A percentile compares a stretch with the other conserved stretches of the same genome.
Conservation (phyloP, 2,888 invertebrate species). For the Timema cristinae region DNA sequence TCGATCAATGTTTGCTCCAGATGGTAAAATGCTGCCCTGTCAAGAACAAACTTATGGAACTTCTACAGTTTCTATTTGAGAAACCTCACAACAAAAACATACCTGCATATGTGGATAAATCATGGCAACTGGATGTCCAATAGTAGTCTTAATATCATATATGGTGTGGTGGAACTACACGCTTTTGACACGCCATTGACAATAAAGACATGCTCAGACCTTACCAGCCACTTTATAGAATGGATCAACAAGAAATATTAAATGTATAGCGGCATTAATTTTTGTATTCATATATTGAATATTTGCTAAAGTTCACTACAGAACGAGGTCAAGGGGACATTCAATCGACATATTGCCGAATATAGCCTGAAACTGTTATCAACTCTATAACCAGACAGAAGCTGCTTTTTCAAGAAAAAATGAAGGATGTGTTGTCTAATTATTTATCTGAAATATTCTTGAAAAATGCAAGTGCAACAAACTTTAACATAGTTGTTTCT, state of each 20-base stretch:
- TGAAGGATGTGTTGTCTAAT: background rate
- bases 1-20: no score
- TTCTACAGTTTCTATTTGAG: no score
- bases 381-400: background rate
- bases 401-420: background rate
- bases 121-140: no score
- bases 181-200: background rate
- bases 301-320: conserved; percentile 1
- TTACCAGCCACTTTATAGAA: background rate
- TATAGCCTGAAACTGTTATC: background rate
- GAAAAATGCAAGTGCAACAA: background rate
- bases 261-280: background rate
- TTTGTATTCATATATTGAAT: background rate
- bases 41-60: no score
- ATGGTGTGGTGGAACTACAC: background rate
- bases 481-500: background rate
- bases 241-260: background rate
- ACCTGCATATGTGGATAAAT: no score
- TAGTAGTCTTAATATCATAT: background rate
- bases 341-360: background rate
- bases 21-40: no score
- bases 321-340: background rate
- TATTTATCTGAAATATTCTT: background rate
- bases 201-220: background rate
- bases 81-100: no score